Evolutionary conservation across 1,140 invertebrate genomes (phyloP), one percentile per base, ranked within the genome.

Genomic region (Drosophila asahinai): DNA sequence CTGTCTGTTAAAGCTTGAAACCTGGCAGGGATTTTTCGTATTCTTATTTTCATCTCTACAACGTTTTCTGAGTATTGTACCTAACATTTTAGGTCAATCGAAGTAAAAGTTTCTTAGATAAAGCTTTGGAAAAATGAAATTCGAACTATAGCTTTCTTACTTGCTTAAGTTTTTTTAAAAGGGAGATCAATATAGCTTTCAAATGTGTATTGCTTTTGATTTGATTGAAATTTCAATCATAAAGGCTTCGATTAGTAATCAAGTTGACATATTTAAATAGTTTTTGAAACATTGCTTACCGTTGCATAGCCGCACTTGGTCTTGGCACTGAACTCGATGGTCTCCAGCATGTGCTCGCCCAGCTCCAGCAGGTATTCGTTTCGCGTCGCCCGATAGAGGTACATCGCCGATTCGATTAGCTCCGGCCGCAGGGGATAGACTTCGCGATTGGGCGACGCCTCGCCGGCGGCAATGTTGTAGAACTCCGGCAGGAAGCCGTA

Each of bases 261-360:
- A 8, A 27, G 9, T 27, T 11, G 11, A 11, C 3, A 0, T 3
- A 45, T 19, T 45, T 11, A 19, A 47, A 27, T 27, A 9, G 19
- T 5, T 0, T 5, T 30, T 4, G 17, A 15, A 8, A 4, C 22
- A 38, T 17, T 38, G 49, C 67, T 94, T 93, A 99, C 97, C 45
- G 98, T 99, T n/a, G 99, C 98, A 95, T 99, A 99, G 9, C 99
- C 99, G 94, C 99, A 99, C 2, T 95, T 95, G 0, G 99, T 99
- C 92, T 95, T 96, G 0, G 98, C 96, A 92, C 96, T 98, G 82
- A 98, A 96, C 83, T 98, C 96, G 73, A 99, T 97, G 77, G 97
- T 97, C 86, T 96, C 95, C 19, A 99, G 91, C 67, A 99, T 97
- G 93, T 98, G 97, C 72, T 98, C 96, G 1, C 97, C 98, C 83